These are phyloP conservation scores for Rhagium mordax DNA, from an alignment of 2,888 invertebrate species.

Conservation along the genomic window DNA sequence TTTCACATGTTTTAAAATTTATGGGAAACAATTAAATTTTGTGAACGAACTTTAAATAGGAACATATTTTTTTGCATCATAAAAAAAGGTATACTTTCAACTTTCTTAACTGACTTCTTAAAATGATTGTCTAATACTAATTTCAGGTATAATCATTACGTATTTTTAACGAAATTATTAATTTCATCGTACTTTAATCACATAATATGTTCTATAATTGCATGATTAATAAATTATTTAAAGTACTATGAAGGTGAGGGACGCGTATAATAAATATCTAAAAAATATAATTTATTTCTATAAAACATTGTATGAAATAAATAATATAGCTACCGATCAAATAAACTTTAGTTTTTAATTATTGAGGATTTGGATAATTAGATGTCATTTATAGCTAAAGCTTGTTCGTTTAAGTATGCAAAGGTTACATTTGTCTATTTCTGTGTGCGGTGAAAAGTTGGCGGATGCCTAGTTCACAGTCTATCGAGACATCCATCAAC, in stretches of 20 bases:
- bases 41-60: too few species aligned
- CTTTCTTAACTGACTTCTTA: too few species aligned
- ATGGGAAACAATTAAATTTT: too few species aligned
- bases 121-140: too few species aligned
- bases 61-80: too few species aligned
- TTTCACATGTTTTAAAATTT: too few species aligned
- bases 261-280: background rate
- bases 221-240: background rate
- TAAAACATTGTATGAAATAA: background rate
- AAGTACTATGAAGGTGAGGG: background rate
- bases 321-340: background rate
- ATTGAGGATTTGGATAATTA: constrained; percentile 27
- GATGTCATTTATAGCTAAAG: constrained; percentile 27
- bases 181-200: too few species aligned
- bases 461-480: constrained; percentile 42
- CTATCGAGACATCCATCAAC: constrained; percentile 59
- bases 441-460: constrained; percentile 36
- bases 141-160: too few species aligned
- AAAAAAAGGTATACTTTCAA: too few species aligned
- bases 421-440: constrained; percentile 45
- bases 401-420: constrained; percentile 32
- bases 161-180: too few species aligned
- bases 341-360: constrained; percentile 15
- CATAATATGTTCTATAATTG: too few species aligned
- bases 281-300: background rate